phyloP scores from a whole-genome alignment of 2,113 vertebrate species.

The Anser cygnoides region DNA sequence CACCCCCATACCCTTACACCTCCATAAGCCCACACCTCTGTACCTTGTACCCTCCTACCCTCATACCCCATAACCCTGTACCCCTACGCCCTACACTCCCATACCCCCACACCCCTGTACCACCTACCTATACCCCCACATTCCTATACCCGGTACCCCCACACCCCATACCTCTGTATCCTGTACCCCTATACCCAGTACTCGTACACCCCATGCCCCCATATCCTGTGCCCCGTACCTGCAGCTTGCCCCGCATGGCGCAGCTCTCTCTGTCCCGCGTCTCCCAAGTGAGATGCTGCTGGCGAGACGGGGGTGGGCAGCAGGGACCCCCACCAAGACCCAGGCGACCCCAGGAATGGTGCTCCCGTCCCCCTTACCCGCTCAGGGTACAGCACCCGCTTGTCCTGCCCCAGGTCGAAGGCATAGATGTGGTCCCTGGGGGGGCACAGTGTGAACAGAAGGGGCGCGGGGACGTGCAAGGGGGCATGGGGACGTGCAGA shows the following conservation, averaged over 20 bases:
- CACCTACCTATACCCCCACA: too few relatives aligned
- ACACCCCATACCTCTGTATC: neutral
- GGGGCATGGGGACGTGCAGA: neutral
- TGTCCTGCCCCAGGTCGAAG: slow-evolving; percentile 82
- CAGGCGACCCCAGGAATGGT: accelerated
- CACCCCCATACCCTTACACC: neutral
- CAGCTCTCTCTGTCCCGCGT: slow-evolving; percentile 74
- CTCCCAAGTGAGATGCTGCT: slow-evolving; percentile 73
- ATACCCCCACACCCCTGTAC: neutral
- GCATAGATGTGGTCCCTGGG: slow-evolving; percentile 91
- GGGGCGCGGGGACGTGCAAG: neutral
- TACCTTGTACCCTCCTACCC: too few relatives aligned
- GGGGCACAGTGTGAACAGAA: neutral
- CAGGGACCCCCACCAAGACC: accelerated
- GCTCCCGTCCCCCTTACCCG: slow-evolving; percentile 76
- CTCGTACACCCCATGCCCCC: too few relatives aligned
- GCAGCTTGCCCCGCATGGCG: slow-evolving; percentile 73
- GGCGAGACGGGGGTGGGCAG: neutral
- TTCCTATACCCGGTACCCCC: too few relatives aligned
- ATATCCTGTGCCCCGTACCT: neutral
- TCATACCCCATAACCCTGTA: neutral
- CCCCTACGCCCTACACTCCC: too few relatives aligned
- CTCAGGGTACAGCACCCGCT: slow-evolving; percentile 82
- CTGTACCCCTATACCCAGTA: neutral
- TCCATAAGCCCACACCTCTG: too few relatives aligned